Base-by-base conservation (phyloP, 2,888 invertebrate species). In the Amphipyra tragopoginis region DNA sequence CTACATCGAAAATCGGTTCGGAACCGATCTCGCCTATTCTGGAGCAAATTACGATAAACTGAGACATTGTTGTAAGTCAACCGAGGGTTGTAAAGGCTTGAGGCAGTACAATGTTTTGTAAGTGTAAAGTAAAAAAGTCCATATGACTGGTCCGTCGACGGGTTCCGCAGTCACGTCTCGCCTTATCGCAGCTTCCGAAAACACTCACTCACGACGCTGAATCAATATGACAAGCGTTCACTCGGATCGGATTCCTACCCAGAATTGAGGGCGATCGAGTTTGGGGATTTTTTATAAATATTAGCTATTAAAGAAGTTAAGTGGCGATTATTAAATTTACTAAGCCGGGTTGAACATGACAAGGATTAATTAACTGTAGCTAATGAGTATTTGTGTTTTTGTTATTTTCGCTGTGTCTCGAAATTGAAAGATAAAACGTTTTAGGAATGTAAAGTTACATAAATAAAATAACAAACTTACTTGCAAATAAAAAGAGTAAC, bases 211-310 rank as follows among this genome's bases (percentile, higher is more conserved):
- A 79, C 80, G 80, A 81, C 84, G 84, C 85, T 90, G 87, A 90
- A 88, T 91, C 90, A 91, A 93, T 92, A 91, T 90, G 87, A 89
- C 86, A 86, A 88, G 86, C 86, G 83, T 85, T 86, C 88, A 85
- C 89, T 89, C 83, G 86, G 86, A 87, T 84, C 82, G 85, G 90
- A 92, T 92, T 90, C 88, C 84, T 84, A 79, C 81, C 78, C 79
- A 65, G 80, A 81, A 85, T 85, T 82, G 84, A 85, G 83, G 81
- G 79, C 80, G 82, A 87, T 81, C 66, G 77, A 73, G 74, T 65
- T 64, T 38, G 13, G 45, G 50, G 52, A 21, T 51, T 49, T 61
- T 61, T 55, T 51, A 54, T 60, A 72, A 73, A 72, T 72, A 72
- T 67, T 60, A 45, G 53, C 66, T 21, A 34, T 45, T 58, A 39